Evolutionary conservation across 2,797 vertebrate species (phyloP), one percentile per base, ranked within the genome.

Genomic region (Ptychobarbus kaznakovi): DNA sequence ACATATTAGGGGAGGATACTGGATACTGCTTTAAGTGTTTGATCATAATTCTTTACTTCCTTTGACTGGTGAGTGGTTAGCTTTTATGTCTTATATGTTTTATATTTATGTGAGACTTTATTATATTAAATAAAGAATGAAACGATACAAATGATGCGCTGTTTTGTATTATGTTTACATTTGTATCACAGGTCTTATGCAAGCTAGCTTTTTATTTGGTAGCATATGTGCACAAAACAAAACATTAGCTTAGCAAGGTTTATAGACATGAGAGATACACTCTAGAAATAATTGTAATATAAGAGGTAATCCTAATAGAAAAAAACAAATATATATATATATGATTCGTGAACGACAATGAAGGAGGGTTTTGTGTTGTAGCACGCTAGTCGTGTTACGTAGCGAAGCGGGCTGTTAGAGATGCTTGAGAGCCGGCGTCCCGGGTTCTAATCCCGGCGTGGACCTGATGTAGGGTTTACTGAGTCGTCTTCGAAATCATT

Each of bases 341-440:
- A 65, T 13, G 35, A 3, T 1, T 8, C 61, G 1, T 15, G 16
- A 6, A 38, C 7, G 20, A 46, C 6, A 32, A 4, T 51, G 9
- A 11, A 32, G 4, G 20, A 49, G 6, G 15, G 0, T 28, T 8
- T n/a, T 78, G 74, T 78, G 20, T 12, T 0, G 0, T 0, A 0
- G 0, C 0, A 1, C 0, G 3, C 0, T 0, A 1, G 1, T 0
- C 3, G n/a, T 8, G 20, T 5, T 4, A 9, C 0, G 72, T 87
- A 72, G 86, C 20, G 25, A 15, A 87, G 84, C 40, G 84, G 86
- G 0, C 42, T 4, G 6, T 0, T 1, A 1, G 8, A 0, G 7
- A 3, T 0, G 0, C 0, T 0, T 0, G 0, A 0, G 2, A 0
- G 0, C 4, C 0, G 0, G 53, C 1, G 73, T 35, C 16, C 40